Base-by-base conservation (phyloP, 2,888 invertebrate species). In the Pilophorus perplexus region DNA sequence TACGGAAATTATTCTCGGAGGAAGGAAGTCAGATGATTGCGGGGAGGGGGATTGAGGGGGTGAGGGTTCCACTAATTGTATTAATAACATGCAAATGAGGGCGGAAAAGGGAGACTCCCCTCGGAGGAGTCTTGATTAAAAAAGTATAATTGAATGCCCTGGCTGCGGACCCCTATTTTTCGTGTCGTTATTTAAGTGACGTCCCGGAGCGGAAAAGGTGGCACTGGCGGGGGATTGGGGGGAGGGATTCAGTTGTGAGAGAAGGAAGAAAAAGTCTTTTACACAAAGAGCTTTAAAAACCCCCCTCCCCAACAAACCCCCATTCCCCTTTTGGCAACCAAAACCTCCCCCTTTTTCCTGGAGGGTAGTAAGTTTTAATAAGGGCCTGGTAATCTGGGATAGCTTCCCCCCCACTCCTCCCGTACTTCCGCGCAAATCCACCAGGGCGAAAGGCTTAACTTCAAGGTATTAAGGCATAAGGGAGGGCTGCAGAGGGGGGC, bases 111-210 rank as follows among this genome's bases (percentile, higher is more conserved):
- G 57, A 65, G 62, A 55, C 69, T 66, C 65, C 67, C 64, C 52
- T 69, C 69, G 60, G 69, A 67, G 67, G 68, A 55, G 67, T 69
- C 71, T 69, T 67, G 70, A 73, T 72, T 71, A 68, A 68, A 68
- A 68, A 70, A 71, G 69, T 68, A 68, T 65, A 50, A 67, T 66
- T 59, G 66, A 67, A 64, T 62, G 66, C 57, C 65, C 50, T 40
- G 60, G 70, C 46, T 23, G 71, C 62, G 71, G 70, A 66, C 59
- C 64, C 68, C 67, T 67, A 69, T 67, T 69, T 68, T 67, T 68
- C 67, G 55, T 62, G 64, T 70, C 69, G 69, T 67, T 69, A 68
- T 66, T 69, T 67, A 71, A 67, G 70, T 40, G 64, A 46, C 59
- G 66, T 62, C 55, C 37, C 38, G 12, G 46, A 57, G 52, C 59